Percentiles rank a stretch among this genome's conserved stretches.
phyloP scores from a whole-genome alignment of 2,888 invertebrate genomes.

The Lepidonotus clava region DNA sequence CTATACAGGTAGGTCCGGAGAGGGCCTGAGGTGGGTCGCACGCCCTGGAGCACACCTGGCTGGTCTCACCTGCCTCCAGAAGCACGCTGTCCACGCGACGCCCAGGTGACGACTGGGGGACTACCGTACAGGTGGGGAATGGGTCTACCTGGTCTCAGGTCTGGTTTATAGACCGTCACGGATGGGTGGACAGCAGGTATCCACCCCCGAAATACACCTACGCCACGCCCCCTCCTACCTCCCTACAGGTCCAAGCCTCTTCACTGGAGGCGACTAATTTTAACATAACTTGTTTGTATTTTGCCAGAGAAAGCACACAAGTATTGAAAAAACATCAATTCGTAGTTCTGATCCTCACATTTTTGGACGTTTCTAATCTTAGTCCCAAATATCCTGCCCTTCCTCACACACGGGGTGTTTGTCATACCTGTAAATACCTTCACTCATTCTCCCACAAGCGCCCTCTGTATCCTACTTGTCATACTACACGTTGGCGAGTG shows the following conservation, averaged over 20 bases:
- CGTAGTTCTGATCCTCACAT: too few relatives aligned
- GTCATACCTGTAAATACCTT: not conserved
- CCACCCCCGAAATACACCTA: too few relatives aligned
- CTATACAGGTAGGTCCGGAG: not conserved
- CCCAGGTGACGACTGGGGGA: too few relatives aligned
- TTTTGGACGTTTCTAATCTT: too few relatives aligned
- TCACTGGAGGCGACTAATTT: too few relatives aligned
- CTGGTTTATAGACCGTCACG: not conserved
- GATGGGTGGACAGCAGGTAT: not conserved
- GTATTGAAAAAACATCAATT: too few relatives aligned
- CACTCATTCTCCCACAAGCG: not conserved
- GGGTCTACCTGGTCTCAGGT: not conserved
- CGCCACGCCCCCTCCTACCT: not conserved
- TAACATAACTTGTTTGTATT: too few relatives aligned
- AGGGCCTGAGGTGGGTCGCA: not conserved
- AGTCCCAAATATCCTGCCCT: too few relatives aligned
- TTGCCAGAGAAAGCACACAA: too few relatives aligned
- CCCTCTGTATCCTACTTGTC: not conserved
- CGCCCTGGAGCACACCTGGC: slow-evolving; percentile 8
- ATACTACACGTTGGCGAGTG: not conserved
- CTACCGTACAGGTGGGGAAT: not conserved
- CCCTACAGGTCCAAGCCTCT: too few relatives aligned
- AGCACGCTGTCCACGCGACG: not conserved
- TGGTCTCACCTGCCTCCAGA: not conserved
- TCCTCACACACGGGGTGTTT: not conserved